phyloP scores from a whole-genome alignment of 1,140 invertebrate genomes.

The Heliconius hewitsoni region DNA sequence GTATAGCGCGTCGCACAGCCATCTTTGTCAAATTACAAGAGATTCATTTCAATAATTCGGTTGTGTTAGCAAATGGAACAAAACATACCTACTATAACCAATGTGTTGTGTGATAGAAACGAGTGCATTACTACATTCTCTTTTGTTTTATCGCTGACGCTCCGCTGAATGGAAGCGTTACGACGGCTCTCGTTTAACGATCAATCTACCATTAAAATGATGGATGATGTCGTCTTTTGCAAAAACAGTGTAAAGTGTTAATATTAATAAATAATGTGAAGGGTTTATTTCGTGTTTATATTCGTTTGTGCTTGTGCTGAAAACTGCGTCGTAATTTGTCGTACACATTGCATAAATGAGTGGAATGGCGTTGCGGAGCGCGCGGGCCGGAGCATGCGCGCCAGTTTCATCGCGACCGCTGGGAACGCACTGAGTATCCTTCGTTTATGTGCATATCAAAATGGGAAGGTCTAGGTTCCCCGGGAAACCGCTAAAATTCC shows the following conservation, averaged over 20 bases:
- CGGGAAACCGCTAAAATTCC: slow-evolving; percentile 91
- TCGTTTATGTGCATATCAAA: slow-evolving; percentile 79
- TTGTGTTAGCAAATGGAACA: slow-evolving; percentile 74
- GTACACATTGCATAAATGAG: slow-evolving; percentile 81
- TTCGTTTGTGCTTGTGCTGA: slow-evolving; percentile 70
- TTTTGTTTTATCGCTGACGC: slow-evolving; percentile 78
- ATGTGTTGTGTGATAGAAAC: slow-evolving; percentile 63
- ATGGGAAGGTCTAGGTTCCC: slow-evolving; percentile 88
- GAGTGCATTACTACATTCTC: slow-evolving; percentile 72
- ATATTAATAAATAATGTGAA: slow-evolving; percentile 76
- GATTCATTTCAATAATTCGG: slow-evolving; percentile 76
- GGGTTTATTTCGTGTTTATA: slow-evolving; percentile 72
- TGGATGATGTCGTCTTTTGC: slow-evolving; percentile 76
- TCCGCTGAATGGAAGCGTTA: slow-evolving; percentile 77
- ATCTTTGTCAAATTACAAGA: slow-evolving; percentile 80
- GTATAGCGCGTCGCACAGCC: slow-evolving; percentile 74
- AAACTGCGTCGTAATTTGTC: slow-evolving; percentile 80
- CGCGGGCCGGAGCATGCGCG: slow-evolving; percentile 81
- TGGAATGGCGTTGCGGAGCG: slow-evolving; percentile 80
- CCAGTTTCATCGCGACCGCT: slow-evolving; percentile 78
- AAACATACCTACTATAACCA: slow-evolving; percentile 62
- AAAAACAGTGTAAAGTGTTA: slow-evolving; percentile 76
- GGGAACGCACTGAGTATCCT: slow-evolving; percentile 78
- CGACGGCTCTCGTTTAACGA: slow-evolving; percentile 72
- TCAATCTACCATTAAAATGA: slow-evolving; percentile 79